These are phyloP conservation scores for Sinodicranocentrus sp. DNA, from an alignment of 2,888 invertebrate genomes.

Conservation along the genomic window DNA sequence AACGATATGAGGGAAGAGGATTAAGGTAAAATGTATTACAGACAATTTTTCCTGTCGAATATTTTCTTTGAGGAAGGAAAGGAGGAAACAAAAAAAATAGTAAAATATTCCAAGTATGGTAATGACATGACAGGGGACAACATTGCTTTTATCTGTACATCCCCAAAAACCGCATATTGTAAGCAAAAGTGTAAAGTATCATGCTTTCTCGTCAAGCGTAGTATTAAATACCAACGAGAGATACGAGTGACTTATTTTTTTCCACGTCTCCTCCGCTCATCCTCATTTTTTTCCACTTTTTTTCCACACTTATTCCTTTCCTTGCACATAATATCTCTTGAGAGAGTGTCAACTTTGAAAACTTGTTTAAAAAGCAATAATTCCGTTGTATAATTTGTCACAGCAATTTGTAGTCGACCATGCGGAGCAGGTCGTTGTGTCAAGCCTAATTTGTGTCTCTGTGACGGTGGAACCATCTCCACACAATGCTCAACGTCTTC, in stretches of 20 bases:
- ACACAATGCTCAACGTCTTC: constrained; percentile 80
- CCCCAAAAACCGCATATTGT: neutral
- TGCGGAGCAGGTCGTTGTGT: constrained; percentile 88
- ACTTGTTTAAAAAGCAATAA: constrained; percentile 60
- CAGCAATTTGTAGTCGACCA: constrained; percentile 86
- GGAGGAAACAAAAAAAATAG: too few relatives aligned
- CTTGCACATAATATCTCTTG: too few relatives aligned
- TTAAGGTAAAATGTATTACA: too few relatives aligned
- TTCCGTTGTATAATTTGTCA: constrained; percentile 64
- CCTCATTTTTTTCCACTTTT: neutral
- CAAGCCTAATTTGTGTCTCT: constrained; percentile 89
- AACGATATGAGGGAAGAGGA: too few relatives aligned
- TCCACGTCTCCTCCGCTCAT: neutral
- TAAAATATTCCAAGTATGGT: constrained; percentile 56
- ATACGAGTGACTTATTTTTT: neutral
- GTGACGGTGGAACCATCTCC: constrained; percentile 85
- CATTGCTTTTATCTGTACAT: constrained; percentile 3
- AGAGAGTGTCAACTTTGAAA: constrained; percentile 45
- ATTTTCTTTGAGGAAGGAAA: too few relatives aligned
- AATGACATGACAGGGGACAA: constrained; percentile 49
- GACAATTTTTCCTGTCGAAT: too few relatives aligned
- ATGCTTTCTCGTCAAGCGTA: constrained; percentile 12
- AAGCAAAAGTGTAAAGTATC: neutral
- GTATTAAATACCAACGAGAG: neutral
- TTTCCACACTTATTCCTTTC: too few relatives aligned